These are phyloP conservation scores for Hormaphis cornu DNA, from an alignment of 1,140 invertebrate genomes.

Conservation along the genomic window DNA sequence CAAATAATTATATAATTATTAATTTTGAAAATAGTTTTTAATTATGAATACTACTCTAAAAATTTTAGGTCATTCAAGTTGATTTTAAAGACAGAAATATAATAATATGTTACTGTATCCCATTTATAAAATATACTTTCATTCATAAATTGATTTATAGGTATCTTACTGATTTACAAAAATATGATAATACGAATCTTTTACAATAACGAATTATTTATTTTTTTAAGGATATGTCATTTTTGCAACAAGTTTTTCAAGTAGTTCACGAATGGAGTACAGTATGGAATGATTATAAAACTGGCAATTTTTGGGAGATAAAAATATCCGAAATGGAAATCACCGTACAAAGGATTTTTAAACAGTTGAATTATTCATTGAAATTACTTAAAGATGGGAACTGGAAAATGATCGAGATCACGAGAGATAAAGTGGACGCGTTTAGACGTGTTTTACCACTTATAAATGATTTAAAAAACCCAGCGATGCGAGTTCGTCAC, in stretches of 20 bases:
- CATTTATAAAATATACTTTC: too few relatives aligned
- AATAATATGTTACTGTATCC: too few relatives aligned
- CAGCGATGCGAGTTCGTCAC: background rate
- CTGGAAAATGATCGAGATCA: background rate
- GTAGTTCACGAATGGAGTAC: background rate
- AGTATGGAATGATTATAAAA: background rate
- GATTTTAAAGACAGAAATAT: too few relatives aligned
- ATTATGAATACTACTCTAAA: too few relatives aligned
- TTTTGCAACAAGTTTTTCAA: background rate
- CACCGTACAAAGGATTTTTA: background rate
- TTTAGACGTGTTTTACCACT: background rate
- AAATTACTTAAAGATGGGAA: background rate
- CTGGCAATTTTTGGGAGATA: conserved; percentile 4
- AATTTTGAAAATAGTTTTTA: too few relatives aligned
- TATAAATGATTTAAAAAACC: conserved; percentile 12
- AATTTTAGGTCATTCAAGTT: too few relatives aligned
- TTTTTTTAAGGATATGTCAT: background rate
- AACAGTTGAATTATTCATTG: background rate
- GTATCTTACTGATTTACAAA: too few relatives aligned
- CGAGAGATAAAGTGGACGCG: background rate
- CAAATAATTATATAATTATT: too few relatives aligned
- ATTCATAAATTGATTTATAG: too few relatives aligned
- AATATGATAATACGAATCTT: too few relatives aligned
- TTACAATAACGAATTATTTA: background rate
- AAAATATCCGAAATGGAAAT: conserved; percentile 7